Conservation (phyloP, 2,113 vertebrate species). For the Baryphthengus martii region DNA sequence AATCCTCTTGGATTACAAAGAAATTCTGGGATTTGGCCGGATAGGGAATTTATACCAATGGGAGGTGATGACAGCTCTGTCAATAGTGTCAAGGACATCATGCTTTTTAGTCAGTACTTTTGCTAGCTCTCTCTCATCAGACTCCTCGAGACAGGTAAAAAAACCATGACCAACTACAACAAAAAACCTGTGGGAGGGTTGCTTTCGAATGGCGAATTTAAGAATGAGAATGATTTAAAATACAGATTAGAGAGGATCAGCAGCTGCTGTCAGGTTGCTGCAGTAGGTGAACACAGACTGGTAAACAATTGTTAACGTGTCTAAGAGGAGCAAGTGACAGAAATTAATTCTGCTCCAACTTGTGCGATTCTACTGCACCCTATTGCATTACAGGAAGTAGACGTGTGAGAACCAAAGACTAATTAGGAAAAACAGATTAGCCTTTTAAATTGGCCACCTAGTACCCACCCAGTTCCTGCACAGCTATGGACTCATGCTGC, state of each 20-base stretch:
- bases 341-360: neutral
- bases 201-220: neutral
- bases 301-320: neutral
- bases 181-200: neutral
- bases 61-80: neutral
- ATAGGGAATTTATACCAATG: neutral
- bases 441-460: slow-evolving; percentile 15
- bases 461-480: slow-evolving; percentile 18
- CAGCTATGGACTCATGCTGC: slow-evolving; percentile 1
- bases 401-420: slow-evolving; percentile 32
- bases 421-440: slow-evolving; percentile 24
- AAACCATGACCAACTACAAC: rapidly evolving
- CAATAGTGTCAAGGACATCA: neutral
- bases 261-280: neutral
- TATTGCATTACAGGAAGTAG: neutral
- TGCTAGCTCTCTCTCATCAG: neutral
- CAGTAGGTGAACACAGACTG: neutral
- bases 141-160: neutral
- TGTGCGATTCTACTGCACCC: neutral
- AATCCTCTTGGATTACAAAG: neutral
- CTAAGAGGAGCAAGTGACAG: neutral
- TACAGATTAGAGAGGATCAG: slow-evolving; percentile 7
- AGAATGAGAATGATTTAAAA: slow-evolving; percentile 5
- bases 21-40: neutral
- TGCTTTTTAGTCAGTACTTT: neutral